Evolutionary conservation across 2,888 invertebrate species (phyloP).

Genomic region (Drosophila histrio): DNA sequence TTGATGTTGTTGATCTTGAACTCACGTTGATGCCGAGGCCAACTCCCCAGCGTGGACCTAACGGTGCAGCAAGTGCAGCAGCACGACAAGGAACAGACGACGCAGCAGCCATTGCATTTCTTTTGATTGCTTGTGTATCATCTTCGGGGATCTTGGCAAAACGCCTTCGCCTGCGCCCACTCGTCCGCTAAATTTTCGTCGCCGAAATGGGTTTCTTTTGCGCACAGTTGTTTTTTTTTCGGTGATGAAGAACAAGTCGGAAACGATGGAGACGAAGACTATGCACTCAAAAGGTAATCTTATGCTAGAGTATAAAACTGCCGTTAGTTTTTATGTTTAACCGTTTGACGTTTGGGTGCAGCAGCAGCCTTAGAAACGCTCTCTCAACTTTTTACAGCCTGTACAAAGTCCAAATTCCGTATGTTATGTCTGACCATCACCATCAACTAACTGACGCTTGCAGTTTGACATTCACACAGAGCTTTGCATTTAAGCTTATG

Average conservation of each 20-base stretch:
- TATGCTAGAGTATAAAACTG: conserved; percentile 73
- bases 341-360: conserved; percentile 74
- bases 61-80: conserved; percentile 72
- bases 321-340: conserved; percentile 77
- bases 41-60: conserved; percentile 52
- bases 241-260: conserved; percentile 48
- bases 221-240: conserved; percentile 49
- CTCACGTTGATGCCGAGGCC: conserved; percentile 51
- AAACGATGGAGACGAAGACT: conserved; percentile 32
- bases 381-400: conserved; percentile 45
- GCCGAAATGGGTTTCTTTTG: conserved; percentile 58
- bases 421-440: conserved; percentile 50
- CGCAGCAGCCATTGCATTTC: conserved; percentile 62
- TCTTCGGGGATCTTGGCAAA: conserved; percentile 65
- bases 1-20: conserved; percentile 64
- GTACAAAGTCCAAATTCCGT: conserved; percentile 55
- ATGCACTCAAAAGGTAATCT: conserved; percentile 72
- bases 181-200: conserved; percentile 55
- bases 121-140: conserved; percentile 81
- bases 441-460: conserved; percentile 50
- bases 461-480: conserved; percentile 46
- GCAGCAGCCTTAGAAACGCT: conserved; percentile 33
- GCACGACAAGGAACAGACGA: conserved; percentile 26
- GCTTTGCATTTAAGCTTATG: conserved; percentile 41
- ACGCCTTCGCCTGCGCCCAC: conserved; percentile 57